Percentiles rank a stretch among this genome's conserved stretches.
Evolutionary conservation across 2,113 vertebrate species (phyloP).

Genomic region (Herpailurus yagouaroundi): DNA sequence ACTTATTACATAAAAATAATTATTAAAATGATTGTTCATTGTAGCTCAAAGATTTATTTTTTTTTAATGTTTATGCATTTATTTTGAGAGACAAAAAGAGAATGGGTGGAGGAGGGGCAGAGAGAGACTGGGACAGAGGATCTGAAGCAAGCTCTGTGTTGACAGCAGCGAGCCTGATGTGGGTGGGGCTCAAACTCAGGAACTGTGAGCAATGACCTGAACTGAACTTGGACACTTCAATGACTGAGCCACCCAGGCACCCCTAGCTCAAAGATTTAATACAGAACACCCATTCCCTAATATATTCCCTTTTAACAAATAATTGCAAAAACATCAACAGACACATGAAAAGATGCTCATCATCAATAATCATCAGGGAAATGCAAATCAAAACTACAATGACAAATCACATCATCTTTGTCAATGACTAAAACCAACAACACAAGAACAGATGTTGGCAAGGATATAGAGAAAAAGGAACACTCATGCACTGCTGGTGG

Average conservation of each 20-base stretch:
- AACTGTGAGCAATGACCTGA: too few species aligned
- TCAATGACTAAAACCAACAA: neutral
- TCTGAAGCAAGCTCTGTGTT: too few species aligned
- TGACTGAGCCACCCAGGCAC: too few species aligned
- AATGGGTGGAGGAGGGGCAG: too few species aligned
- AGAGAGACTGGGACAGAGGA: too few species aligned
- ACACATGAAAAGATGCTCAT: neutral
- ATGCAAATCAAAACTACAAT: neutral
- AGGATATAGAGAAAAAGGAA: neutral
- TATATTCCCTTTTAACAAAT: neutral
- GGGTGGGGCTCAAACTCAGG: too few species aligned
- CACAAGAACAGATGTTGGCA: neutral
- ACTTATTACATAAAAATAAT: neutral
- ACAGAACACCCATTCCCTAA: neutral
- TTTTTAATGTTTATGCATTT: too few species aligned
- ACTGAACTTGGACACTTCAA: too few species aligned
- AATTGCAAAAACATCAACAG: neutral
- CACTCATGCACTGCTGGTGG: neutral
- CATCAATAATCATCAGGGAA: neutral
- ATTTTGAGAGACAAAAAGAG: too few species aligned
- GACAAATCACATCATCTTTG: neutral
- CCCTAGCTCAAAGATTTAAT: neutral
- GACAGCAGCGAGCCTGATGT: too few species aligned
- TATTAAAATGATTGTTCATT: neutral
- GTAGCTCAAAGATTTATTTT: neutral